Percentiles rank a stretch among this genome's conserved stretches.
These are phyloP conservation scores for Meandrusa payeni DNA, from an alignment of 2,888 invertebrate species.

Conservation along the genomic window DNA sequence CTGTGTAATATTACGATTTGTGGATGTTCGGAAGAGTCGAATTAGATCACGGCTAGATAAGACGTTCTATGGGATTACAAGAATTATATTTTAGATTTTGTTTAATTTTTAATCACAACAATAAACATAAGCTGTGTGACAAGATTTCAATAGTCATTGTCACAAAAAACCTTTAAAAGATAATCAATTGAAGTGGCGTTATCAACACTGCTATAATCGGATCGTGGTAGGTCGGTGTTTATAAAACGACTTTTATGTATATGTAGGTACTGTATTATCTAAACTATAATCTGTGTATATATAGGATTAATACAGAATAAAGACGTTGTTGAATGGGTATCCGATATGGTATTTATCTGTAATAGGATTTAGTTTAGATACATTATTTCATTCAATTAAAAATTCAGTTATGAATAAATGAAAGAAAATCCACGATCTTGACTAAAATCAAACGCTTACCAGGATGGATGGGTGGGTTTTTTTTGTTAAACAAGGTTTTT, in stretches of 20 bases:
- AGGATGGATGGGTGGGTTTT: no score
- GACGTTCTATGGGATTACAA: no score
- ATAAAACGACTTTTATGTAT: constrained; percentile 1
- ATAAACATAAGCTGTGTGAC: neutral
- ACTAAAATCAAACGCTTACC: no score
- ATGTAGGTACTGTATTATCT: neutral
- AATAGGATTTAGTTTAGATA: neutral
- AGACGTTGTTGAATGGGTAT: neutral
- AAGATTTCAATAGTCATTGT: constrained; percentile 4
- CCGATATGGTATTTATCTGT: neutral
- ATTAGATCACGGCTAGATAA: no score
- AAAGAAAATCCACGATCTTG: no score
- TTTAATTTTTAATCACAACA: no score
- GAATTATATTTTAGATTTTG: no score
- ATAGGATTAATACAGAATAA: neutral
- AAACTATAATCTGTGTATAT: neutral
- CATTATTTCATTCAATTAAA: no score
- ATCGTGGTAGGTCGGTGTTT: constrained; percentile 7
- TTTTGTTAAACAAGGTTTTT: no score
- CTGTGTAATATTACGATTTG: no score
- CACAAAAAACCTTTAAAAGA: neutral
- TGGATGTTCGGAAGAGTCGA: no score
- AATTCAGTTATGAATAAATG: no score
- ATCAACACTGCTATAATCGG: constrained; percentile 8
- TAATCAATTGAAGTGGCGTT: neutral